Conservation (phyloP, 2,888 invertebrate species). For the Agriopis leucophaearia region DNA sequence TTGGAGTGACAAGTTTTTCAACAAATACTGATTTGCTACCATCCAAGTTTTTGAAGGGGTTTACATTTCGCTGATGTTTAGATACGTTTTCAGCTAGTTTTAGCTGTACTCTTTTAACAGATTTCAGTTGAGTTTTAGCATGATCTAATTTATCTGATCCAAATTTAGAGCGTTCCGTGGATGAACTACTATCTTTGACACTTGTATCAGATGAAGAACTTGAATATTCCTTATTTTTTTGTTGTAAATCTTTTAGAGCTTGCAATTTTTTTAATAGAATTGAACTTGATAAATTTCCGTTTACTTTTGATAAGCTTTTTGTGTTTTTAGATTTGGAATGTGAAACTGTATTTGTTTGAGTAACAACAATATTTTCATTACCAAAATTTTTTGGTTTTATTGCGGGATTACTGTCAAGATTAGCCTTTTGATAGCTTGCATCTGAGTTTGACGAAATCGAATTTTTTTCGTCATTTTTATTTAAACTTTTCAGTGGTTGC, state of each 20-base stretch:
- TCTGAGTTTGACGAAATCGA: conserved; percentile 26
- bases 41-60: conserved; percentile 75
- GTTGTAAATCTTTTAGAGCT: not conserved
- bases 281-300: not conserved
- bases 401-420: not conserved
- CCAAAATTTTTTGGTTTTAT: not conserved
- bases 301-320: not conserved
- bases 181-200: conserved; percentile 25
- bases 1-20: conserved; percentile 73
- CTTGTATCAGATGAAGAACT: conserved; percentile 20
- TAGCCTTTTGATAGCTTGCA: conserved; percentile 4
- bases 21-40: conserved; percentile 72
- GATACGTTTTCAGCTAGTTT: conserved; percentile 19
- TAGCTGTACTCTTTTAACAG: conserved; percentile 7
- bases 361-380: not conserved
- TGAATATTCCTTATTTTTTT: not conserved
- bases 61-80: conserved; percentile 58
- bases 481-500: not conserved
- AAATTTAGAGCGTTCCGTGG: conserved; percentile 9
- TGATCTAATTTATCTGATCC: not conserved
- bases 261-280: not conserved
- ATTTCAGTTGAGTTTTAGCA: conserved; percentile 8
- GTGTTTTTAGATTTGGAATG: not conserved
- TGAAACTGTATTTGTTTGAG: not conserved
- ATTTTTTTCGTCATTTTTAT: conserved; percentile 7